phyloP scores from a whole-genome alignment of 2,113 vertebrate genomes.

The Xiphias gladius region DNA sequence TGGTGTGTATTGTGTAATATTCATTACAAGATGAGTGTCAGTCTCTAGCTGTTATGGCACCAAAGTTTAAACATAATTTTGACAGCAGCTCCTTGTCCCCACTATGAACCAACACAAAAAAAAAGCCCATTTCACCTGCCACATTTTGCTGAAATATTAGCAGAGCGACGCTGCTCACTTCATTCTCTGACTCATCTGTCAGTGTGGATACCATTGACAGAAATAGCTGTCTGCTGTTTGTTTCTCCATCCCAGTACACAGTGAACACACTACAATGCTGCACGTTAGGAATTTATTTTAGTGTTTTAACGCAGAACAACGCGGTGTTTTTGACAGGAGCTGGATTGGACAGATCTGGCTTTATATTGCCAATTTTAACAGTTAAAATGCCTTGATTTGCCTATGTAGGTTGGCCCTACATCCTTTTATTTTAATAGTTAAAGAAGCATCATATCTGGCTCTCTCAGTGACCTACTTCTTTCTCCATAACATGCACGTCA shows the following conservation, averaged over 20 bases:
- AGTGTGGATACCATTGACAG: conserved; percentile 4
- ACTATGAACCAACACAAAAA: not conserved
- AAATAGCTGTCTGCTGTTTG: conserved; percentile 16
- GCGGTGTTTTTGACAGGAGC: not conserved
- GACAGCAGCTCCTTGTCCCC: not conserved
- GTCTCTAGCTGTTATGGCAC: not conserved
- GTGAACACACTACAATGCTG: not conserved
- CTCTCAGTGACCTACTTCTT: conserved; percentile 20
- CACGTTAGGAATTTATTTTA: not conserved
- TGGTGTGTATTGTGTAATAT: not conserved
- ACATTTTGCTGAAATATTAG: not conserved
- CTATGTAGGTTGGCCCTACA: not conserved
- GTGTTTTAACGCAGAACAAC: not conserved
- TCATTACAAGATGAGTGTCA: not conserved
- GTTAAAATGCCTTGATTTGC: not conserved
- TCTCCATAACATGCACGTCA: not conserved
- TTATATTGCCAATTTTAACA: not conserved
- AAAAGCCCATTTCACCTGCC: not conserved
- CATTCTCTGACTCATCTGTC: not conserved
- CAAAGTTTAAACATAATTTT: not conserved
- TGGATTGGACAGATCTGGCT: not conserved
- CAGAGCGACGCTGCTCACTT: not conserved
- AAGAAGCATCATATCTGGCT: conserved; percentile 9
- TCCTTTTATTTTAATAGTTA: not conserved
- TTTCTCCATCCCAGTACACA: not conserved